Conservation (phyloP, 2,888 invertebrate species). For the Tetrapedia diversipes region DNA sequence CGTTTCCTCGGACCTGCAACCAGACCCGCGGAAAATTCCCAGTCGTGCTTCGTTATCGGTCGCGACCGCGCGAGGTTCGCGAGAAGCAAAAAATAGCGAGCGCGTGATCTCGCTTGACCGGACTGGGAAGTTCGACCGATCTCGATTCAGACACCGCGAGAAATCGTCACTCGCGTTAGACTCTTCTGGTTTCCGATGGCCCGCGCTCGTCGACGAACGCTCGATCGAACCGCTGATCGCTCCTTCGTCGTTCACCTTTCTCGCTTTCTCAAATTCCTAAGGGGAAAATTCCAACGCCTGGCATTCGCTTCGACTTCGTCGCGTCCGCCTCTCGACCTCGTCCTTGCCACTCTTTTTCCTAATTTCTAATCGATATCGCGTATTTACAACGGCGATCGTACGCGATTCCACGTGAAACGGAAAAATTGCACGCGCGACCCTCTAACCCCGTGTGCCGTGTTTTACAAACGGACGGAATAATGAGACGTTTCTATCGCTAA, state of each 20-base stretch:
- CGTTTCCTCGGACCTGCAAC: constrained; percentile 66
- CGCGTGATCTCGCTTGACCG: constrained; percentile 67
- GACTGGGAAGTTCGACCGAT: constrained; percentile 62
- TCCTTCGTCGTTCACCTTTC: not conserved
- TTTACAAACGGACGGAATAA: not conserved
- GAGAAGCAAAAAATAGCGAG: constrained; percentile 52
- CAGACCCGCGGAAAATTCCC: constrained; percentile 74
- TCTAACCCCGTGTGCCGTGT: not conserved
- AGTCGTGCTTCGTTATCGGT: constrained; percentile 64
- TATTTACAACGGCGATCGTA: not conserved
- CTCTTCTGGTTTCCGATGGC: constrained; percentile 11
- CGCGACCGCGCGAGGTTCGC: constrained; percentile 32
- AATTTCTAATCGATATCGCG: not conserved
- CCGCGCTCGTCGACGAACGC: constrained; percentile 12
- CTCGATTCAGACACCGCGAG: constrained; percentile 8
- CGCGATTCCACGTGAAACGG: not conserved
- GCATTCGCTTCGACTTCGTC: not conserved
- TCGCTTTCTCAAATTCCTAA: constrained; percentile 43
- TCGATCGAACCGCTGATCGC: too few relatives aligned
- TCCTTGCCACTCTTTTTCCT: not conserved
- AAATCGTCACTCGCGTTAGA: constrained; percentile 1
- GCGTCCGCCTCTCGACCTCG: not conserved
- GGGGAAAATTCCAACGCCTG: constrained; percentile 47
- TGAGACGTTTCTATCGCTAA: constrained; percentile 4
- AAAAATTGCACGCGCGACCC: not conserved